These are phyloP conservation scores for Hyaena hyaena DNA, from an alignment of 2,113 vertebrate species.

Conservation along the genomic window DNA sequence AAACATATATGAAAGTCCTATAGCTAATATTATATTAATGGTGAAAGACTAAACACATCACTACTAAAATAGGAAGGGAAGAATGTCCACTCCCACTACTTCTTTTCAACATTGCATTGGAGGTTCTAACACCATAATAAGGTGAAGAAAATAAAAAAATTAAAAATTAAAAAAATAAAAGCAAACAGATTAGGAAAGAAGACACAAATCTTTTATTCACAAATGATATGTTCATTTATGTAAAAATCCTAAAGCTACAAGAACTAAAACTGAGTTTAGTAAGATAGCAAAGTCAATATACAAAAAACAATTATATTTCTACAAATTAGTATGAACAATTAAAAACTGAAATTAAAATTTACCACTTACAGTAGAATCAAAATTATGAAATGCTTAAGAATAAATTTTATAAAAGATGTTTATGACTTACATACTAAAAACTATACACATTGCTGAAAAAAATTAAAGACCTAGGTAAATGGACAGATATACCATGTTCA, in stretches of 20 bases:
- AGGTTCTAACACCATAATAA: neutral
- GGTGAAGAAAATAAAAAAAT: neutral
- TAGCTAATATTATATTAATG: neutral
- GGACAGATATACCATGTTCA: neutral
- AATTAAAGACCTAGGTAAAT: neutral
- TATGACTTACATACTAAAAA: neutral
- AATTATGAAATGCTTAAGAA: conserved; percentile 15
- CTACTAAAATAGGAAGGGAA: neutral
- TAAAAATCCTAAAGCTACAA: conserved; percentile 33
- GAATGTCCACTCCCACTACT: neutral
- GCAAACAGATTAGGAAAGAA: neutral
- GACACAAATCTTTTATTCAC: neutral
- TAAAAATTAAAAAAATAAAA: neutral
- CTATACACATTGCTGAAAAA: neutral
- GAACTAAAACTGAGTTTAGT: conserved; percentile 28
- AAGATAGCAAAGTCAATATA: conserved; percentile 27
- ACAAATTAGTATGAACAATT: neutral
- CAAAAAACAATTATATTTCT: neutral
- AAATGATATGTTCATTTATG: neutral
- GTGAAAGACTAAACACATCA: neutral
- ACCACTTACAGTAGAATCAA: neutral
- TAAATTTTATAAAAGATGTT: conserved; percentile 2
- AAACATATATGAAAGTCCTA: conserved; percentile 16
- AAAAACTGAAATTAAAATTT: conserved; percentile 35
- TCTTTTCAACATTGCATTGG: neutral